Evolutionary conservation across 2,797 vertebrate genomes (phyloP).

Genomic region (Enteromius argenteus): DNA sequence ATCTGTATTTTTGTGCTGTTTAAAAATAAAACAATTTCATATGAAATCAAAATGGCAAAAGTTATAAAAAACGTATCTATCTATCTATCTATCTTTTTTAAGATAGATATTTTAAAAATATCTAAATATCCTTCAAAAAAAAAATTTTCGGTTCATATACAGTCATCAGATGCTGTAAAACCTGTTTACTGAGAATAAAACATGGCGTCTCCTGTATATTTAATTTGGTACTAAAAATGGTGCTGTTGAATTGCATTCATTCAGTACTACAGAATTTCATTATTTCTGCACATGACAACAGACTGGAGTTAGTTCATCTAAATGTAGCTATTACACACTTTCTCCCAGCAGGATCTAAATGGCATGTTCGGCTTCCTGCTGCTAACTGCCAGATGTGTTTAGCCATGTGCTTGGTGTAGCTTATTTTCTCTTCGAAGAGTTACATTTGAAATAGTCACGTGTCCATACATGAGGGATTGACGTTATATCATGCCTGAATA

Average conservation of each 20-base stretch:
- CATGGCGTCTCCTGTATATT: neutral
- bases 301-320: slow-evolving; percentile 26
- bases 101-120: neutral
- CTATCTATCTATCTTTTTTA: no score
- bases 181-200: neutral
- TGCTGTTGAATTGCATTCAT: neutral
- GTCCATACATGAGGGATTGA: neutral
- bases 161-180: neutral
- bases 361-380: slow-evolving; percentile 27
- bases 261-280: slow-evolving; percentile 4
- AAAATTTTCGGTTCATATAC: neutral
- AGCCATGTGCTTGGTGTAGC: slow-evolving; percentile 17
- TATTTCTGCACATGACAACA: slow-evolving; percentile 13
- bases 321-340: slow-evolving; percentile 30
- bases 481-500: neutral
- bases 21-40: neutral
- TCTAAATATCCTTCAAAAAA: neutral
- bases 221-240: neutral
- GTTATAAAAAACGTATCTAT: no score
- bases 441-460: slow-evolving; percentile 13
- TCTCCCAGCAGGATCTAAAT: slow-evolving; percentile 35
- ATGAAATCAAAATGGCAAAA: neutral
- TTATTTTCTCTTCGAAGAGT: slow-evolving; percentile 1
- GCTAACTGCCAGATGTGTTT: slow-evolving; percentile 41
- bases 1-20: neutral